Percentiles rank a stretch among this genome's conserved stretches.
These are phyloP conservation scores for Calephelis perditalis DNA, from an alignment of 2,888 invertebrate genomes.

Conservation along the genomic window DNA sequence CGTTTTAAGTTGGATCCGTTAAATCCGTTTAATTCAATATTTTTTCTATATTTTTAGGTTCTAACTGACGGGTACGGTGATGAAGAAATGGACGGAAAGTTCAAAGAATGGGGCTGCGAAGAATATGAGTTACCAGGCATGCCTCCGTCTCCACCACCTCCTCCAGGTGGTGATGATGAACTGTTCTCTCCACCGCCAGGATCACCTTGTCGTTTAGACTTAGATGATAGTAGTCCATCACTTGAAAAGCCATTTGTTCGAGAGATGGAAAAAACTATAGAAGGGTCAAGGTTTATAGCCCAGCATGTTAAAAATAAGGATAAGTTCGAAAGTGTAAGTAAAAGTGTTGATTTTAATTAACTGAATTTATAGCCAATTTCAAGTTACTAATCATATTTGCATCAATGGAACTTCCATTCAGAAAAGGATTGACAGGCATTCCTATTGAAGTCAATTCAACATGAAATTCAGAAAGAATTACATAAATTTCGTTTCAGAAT, in stretches of 20 bases:
- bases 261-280: slow-evolving; percentile 94
- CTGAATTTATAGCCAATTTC: neutral
- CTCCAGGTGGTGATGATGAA: slow-evolving; percentile 90
- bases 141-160: slow-evolving; percentile 84
- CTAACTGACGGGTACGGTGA: slow-evolving; percentile 88
- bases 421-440: too few relatives aligned
- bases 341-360: slow-evolving; percentile 6
- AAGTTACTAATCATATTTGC: too few relatives aligned
- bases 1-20: too few relatives aligned
- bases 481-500: too few relatives aligned
- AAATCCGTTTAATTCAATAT: too few relatives aligned
- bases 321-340: slow-evolving; percentile 94
- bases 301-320: slow-evolving; percentile 97
- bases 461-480: too few relatives aligned
- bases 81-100: slow-evolving; percentile 72
- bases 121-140: slow-evolving; percentile 87
- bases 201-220: slow-evolving; percentile 78
- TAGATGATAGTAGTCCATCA: slow-evolving; percentile 84
- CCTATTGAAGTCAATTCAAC: too few relatives aligned
- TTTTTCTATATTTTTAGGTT: slow-evolving; percentile 63
- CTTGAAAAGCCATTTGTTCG: slow-evolving; percentile 89
- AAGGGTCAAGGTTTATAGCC: slow-evolving; percentile 95
- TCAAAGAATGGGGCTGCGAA: slow-evolving; percentile 77
- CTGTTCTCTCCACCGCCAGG: slow-evolving; percentile 88
- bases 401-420: too few relatives aligned